Evolutionary conservation across 2,113 vertebrate genomes (phyloP), one percentile per base, ranked within the genome.

Genomic region (Aythya baeri): DNA sequence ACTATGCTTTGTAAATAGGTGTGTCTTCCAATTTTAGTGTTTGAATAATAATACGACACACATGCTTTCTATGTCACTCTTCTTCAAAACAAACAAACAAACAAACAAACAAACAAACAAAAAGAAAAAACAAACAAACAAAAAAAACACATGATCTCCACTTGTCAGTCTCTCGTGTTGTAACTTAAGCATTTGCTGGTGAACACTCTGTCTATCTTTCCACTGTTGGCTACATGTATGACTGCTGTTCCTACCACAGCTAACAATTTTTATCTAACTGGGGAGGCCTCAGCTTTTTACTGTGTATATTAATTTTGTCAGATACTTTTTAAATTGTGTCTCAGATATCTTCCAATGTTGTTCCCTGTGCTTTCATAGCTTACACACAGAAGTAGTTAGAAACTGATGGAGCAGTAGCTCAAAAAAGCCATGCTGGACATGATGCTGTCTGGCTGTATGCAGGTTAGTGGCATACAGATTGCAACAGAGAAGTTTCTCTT

Each of bases 21-120:
- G 7, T 0, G 1, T 34, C 31, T 61, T 20, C 17, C 0, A 0
- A 13, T 66, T 59, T 61, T 49, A 3, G 17, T n/a, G 13, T 79
- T 65, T 87, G 57, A 21, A 14, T 71, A 49, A 38, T 70, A 52
- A 57, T 13, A 65, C 9, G 25, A 21, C 11, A 68, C 1, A 13
- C 2, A 7, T 50, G 5, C 23, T 73, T 82, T 55, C 11, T 49
- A 7, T 31, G 9, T 21, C 57, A 68, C 15, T 49, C 10, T 27
- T 90, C n/a, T 27, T 90, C n/a, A 41, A 44, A 44, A 7, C n/a
- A 34, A 34, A 44, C n/a, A 44, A 44, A 44, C 43, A 44, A 44
- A 49, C 21, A 9, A 38, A 9, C 10, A 38, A 38, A 38, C 38
- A 38, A 38, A n/a, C n/a, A n/a, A n/a, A n/a, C n/a, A n/a, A 34